Base-by-base conservation (phyloP, 1,140 invertebrate genomes). In the Drosophila ohnishii region DNA sequence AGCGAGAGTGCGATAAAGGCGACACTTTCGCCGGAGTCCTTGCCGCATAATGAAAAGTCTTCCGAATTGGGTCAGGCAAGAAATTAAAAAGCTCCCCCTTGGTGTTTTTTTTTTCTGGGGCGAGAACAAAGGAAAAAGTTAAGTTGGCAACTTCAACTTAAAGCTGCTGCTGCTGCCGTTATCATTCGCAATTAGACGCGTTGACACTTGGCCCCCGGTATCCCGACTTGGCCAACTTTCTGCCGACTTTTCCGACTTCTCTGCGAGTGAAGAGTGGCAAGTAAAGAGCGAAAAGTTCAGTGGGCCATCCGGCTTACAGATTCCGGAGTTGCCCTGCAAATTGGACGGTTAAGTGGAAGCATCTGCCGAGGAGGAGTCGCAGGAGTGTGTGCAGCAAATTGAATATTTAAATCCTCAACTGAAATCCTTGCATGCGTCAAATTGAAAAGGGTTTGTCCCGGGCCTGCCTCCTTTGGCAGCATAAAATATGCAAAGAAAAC, bases 181-280 rank as follows among this genome's bases (percentile, higher is more conserved):
- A 86, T 86, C 84, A 83, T 73, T 83, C 50, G 84, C 83, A 86
- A 86, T 86, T 86, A 86, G 86, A 83, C 51, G 75, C 82, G 82
- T 82, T 80, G 82, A 82, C 82, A 86, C 82, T 86, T 86, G 69
- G 50, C 30, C 37, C 60, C 74, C 48, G 53, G 45, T 48, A n/a
- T 25, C 48, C 5, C 32, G 39, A 76, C 58, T 61, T 62, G 32
- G 60, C 34, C 55, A 64, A 78, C 55, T 64, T 80, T 40, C n/a
- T 14, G 6, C 22, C 64, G 39, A 35, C 32, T 53, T 45, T 13
- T 13, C 6, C 11, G 44, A 14, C 44, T 22, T 34, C 48, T 7
- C 34, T 32, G 16, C 9, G 58, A 50, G 48, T 10, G 51, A 30
- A 62, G 51, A 69, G 62, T 45, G 70, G 39, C 39, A 40, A 66